Percentiles rank a stretch among this genome's conserved stretches.
Conservation (phyloP, 2,888 invertebrate genomes). For the Eugnorisma glareosa region DNA sequence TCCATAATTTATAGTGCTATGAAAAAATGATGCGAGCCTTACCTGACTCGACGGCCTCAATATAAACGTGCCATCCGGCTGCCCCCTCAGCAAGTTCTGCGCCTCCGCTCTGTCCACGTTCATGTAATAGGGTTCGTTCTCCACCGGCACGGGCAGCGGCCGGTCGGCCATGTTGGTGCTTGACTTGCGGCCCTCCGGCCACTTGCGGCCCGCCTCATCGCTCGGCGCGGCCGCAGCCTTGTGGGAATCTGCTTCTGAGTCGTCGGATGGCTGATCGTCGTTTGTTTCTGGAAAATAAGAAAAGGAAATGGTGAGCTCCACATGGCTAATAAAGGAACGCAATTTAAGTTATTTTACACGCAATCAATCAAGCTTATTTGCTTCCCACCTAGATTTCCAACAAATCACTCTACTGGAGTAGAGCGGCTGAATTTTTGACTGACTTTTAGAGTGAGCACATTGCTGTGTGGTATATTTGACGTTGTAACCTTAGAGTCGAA, state of each 20-base stretch:
- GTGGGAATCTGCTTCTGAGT: slow-evolving; percentile 75
- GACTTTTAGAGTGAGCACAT: not conserved
- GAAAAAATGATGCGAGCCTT: not conserved
- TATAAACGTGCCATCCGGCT: slow-evolving; percentile 91
- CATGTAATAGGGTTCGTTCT: slow-evolving; percentile 91
- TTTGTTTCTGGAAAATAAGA: slow-evolving; percentile 79
- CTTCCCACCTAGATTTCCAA: not conserved
- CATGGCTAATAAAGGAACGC: not conserved
- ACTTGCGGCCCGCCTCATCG: slow-evolving; percentile 55
- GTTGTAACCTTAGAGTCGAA: not conserved
- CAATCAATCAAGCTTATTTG: not conserved
- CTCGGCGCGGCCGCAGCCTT: slow-evolving; percentile 53
- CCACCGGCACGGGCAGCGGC: slow-evolving; percentile 88
- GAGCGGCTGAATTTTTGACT: not conserved
- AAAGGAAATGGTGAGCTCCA: not conserved
- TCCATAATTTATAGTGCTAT: not conserved
- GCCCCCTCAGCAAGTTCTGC: slow-evolving; percentile 88
- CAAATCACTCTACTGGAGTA: not conserved
- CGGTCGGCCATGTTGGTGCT: slow-evolving; percentile 85
- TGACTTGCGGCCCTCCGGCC: slow-evolving; percentile 71
- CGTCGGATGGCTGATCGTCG: slow-evolving; percentile 78
- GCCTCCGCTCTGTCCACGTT: slow-evolving; percentile 88
- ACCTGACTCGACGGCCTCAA: slow-evolving; percentile 90
- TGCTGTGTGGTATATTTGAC: not conserved
- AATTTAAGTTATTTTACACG: too few species aligned